A percentile compares a stretch with the other conserved stretches of the same genome.
Conservation (phyloP, 2,113 vertebrate species). For the Ammodytes marinus region DNA sequence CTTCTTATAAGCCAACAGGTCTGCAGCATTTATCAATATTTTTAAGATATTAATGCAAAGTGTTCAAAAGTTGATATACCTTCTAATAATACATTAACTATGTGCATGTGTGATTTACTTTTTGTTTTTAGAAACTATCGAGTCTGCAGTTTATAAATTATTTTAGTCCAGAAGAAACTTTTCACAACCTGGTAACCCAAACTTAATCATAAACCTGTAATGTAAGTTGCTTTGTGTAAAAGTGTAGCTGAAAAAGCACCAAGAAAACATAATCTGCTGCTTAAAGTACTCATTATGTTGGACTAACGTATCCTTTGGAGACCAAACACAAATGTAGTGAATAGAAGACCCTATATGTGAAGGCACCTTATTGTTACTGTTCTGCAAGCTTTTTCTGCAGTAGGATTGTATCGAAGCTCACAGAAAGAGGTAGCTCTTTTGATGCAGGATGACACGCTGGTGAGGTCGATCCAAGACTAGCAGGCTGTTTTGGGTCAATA, state of each 20-base stretch:
- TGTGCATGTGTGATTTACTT: neutral
- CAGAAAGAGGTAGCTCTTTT: conserved; percentile 15
- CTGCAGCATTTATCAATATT: neutral
- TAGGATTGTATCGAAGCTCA: conserved; percentile 7
- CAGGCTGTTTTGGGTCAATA: conserved; percentile 48
- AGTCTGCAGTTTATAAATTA: neutral
- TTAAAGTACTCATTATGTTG: neutral
- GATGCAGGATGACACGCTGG: conserved; percentile 35
- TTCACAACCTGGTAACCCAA: neutral
- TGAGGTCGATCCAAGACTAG: conserved; percentile 18
- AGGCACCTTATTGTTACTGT: conserved; percentile 11
- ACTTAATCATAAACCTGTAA: neutral
- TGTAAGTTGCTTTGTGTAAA: neutral
- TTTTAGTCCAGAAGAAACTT: neutral
- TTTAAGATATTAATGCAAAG: neutral
- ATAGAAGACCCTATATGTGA: neutral
- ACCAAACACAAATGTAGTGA: neutral
- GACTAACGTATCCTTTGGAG: neutral
- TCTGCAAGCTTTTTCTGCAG: conserved; percentile 4
- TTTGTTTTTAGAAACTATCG: neutral
- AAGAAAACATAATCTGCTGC: neutral
- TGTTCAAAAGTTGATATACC: neutral
- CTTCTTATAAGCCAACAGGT: neutral
- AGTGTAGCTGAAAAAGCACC: neutral
- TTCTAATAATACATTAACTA: neutral